Evolutionary conservation across 1,140 invertebrate species (phyloP), one percentile per base, ranked within the genome.

Genomic region (Lineus longissimus): DNA sequence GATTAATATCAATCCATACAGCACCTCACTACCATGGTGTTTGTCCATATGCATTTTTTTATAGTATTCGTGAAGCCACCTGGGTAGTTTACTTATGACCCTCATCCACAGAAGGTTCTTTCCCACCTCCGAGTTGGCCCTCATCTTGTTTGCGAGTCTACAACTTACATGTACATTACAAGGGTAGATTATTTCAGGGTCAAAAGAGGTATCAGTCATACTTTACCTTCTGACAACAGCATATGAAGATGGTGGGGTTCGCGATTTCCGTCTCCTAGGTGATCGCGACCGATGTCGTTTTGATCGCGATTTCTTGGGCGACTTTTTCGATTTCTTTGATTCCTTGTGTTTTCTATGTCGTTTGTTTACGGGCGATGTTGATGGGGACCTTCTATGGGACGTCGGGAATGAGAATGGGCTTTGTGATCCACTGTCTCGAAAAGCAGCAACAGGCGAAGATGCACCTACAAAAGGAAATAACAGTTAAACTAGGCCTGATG

Each of bases 211-310:
- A n/a, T n/a, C n/a, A n/a, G n/a, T n/a, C n/a, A n/a, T n/a, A n/a
- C n/a, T n/a, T 62, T 70, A 75, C 76, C 74, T 74, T 70, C 68
- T 62, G 31, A 67, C 57, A 25, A 67, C 57, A 61, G 55, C 57
- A 61, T 73, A 77, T 56, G 74, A 69, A 70, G 69, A 73, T 31
- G 74, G 75, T 61, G 75, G 75, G 15, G 75, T 71, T 29, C 67
- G 69, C 17, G 75, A 73, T 15, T 65, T 59, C 23, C 57, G 36
- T 9, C 40, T 30, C 1, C 40, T 55, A 2, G 64, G 55, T 0
- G 72, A 69, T 40, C 59, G 68, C 64, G 63, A 68, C 47, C 25
- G 6, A 27, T 51, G 25, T 6, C 47, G 47, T n/a, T n/a, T 23
- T 27, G n/a, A 23, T 19, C 11, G 40, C 11, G 11, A 13, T n/a